phyloP scores from a whole-genome alignment of 2,888 invertebrate genomes.

The Eupithecia subumbrata region DNA sequence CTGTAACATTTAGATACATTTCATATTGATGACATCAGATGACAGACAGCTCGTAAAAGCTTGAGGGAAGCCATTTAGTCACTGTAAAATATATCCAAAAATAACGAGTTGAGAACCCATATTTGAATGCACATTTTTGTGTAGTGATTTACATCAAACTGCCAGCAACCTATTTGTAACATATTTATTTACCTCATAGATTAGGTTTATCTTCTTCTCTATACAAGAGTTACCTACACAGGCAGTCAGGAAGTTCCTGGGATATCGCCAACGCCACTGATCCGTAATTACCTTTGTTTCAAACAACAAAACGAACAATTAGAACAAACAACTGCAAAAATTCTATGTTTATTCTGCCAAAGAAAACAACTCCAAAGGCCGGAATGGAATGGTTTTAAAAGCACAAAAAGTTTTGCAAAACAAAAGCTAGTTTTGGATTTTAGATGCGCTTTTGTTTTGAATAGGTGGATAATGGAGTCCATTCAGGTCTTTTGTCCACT shows the following conservation, averaged over 20 bases:
- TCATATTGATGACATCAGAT: too few species aligned
- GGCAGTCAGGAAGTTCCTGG: constrained; percentile 43
- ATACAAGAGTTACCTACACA: constrained; percentile 7
- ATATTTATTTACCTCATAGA: background rate
- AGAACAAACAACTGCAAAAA: constrained; percentile 49
- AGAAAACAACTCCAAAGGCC: constrained; percentile 39
- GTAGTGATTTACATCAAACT: too few species aligned
- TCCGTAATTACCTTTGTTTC: constrained; percentile 53
- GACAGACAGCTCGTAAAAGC: too few species aligned
- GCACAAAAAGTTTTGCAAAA: constrained; percentile 31
- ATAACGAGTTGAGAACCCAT: too few species aligned
- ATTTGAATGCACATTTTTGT: too few species aligned
- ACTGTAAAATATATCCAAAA: too few species aligned
- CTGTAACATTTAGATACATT: too few species aligned
- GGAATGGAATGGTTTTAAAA: constrained; percentile 23
- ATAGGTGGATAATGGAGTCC: background rate
- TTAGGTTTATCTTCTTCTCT: background rate
- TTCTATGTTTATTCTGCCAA: constrained; percentile 44
- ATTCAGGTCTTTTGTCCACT: background rate
- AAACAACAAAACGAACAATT: constrained; percentile 53
- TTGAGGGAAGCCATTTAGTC: too few species aligned
- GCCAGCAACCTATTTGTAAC: too few species aligned
- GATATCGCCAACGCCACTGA: constrained; percentile 39
- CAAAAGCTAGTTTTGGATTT: constrained; percentile 22
- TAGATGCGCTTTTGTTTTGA: constrained; percentile 9